phyloP scores from a whole-genome alignment of 2,888 invertebrate genomes.

The Heliconius aoede region DNA sequence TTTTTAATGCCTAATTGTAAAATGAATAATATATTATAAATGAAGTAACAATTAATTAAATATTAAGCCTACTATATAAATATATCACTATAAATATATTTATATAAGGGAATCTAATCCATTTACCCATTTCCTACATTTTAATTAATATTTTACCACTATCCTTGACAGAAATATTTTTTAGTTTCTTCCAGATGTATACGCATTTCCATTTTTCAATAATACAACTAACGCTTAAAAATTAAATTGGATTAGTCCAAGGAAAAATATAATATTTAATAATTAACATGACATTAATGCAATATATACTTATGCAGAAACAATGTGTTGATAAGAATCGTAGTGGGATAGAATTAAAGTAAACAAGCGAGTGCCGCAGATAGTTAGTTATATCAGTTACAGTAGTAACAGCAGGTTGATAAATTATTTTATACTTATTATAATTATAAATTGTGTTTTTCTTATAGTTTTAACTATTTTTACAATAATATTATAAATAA shows the following conservation, averaged over 20 bases:
- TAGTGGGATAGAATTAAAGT: slow-evolving; percentile 30
- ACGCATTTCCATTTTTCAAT: not conserved
- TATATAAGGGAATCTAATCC: not conserved
- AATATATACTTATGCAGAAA: slow-evolving; percentile 37
- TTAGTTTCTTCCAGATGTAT: not conserved
- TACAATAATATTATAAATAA: too few relatives aligned
- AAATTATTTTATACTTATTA: not conserved
- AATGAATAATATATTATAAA: not conserved
- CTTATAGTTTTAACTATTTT: not conserved
- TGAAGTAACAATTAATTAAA: not conserved
- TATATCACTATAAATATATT: not conserved
- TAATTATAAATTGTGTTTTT: not conserved
- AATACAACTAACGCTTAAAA: not conserved
- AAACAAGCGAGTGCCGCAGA: slow-evolving; percentile 26
- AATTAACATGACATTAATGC: slow-evolving; percentile 35
- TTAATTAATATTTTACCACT: too few relatives aligned
- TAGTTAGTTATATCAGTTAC: slow-evolving; percentile 6
- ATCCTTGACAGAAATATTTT: not conserved
- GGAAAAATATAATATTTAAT: slow-evolving; percentile 31
- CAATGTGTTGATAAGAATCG: slow-evolving; percentile 33
- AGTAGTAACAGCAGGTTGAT: slow-evolving; percentile 6
- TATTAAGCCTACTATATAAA: not conserved
- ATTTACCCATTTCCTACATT: not conserved
- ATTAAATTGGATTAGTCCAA: not conserved
- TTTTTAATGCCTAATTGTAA: not conserved